A percentile compares a stretch with the other conserved stretches of the same genome.
Conservation (phyloP, 2,797 vertebrate species). For the Remorina albescens region DNA sequence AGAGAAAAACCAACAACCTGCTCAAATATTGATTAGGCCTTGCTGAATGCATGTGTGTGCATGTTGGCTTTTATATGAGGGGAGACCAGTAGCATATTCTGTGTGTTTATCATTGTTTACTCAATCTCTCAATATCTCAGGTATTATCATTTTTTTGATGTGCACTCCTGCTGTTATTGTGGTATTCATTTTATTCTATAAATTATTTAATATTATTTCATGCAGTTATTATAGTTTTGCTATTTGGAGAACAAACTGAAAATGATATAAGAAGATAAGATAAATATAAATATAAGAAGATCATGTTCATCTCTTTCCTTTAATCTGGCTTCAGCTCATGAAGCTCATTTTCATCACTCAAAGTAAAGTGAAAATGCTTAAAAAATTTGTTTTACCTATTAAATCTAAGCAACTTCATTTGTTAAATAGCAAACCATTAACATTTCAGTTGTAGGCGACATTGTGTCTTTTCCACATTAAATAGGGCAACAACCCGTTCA, state of each 20-base stretch:
- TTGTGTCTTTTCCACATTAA: background rate
- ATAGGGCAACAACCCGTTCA: background rate
- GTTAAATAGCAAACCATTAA: too few species aligned
- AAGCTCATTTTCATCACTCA: too few species aligned
- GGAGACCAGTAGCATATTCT: background rate
- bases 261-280: background rate
- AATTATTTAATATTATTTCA: too few species aligned
- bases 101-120: conserved; percentile 1
- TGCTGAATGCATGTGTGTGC: background rate
- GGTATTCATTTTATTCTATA: too few species aligned
- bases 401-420: too few species aligned
- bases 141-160: background rate
- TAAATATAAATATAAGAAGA: too few species aligned
- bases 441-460: too few species aligned
- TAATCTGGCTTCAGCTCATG: background rate
- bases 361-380: too few species aligned
- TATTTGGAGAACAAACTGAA: background rate
- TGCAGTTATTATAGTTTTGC: too few species aligned
- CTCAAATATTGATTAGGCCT: background rate
- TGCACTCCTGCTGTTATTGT: too few species aligned
- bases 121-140: background rate
- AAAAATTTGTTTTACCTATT: too few species aligned
- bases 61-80: background rate
- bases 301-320: background rate
- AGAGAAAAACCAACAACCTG: background rate